Conservation (phyloP, 92 coral and sea anemone species). For the Porites lobata region DNA sequence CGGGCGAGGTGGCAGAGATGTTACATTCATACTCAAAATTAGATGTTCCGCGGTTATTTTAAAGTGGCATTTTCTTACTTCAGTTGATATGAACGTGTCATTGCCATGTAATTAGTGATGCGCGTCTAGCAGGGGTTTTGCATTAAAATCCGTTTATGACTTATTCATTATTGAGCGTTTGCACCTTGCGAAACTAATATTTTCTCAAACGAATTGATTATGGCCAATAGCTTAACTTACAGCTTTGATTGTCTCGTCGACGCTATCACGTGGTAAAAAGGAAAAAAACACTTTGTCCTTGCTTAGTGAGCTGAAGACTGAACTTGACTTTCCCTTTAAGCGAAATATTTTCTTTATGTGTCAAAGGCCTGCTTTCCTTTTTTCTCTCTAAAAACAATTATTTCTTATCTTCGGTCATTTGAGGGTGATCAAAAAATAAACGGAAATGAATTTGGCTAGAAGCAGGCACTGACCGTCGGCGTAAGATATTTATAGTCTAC, state of each 20-base stretch:
- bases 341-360: background rate
- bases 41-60: background rate
- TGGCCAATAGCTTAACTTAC: background rate
- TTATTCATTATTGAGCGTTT: background rate
- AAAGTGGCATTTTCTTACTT: background rate
- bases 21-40: background rate
- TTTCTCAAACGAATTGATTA: background rate
- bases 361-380: background rate
- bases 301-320: background rate
- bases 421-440: background rate
- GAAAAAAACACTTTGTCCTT: background rate
- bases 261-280: background rate
- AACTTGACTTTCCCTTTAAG: too few relatives aligned
- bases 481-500: too few relatives aligned
- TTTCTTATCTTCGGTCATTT: too few relatives aligned
- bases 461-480: background rate
- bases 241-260: background rate
- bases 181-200: background rate
- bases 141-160: background rate
- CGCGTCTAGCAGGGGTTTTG: background rate
- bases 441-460: background rate
- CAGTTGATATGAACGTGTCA: background rate
- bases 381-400: background rate
- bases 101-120: background rate
- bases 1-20: conserved; percentile 48